Base-by-base conservation (phyloP, 2,113 vertebrate species). In the Labeo catla region DNA sequence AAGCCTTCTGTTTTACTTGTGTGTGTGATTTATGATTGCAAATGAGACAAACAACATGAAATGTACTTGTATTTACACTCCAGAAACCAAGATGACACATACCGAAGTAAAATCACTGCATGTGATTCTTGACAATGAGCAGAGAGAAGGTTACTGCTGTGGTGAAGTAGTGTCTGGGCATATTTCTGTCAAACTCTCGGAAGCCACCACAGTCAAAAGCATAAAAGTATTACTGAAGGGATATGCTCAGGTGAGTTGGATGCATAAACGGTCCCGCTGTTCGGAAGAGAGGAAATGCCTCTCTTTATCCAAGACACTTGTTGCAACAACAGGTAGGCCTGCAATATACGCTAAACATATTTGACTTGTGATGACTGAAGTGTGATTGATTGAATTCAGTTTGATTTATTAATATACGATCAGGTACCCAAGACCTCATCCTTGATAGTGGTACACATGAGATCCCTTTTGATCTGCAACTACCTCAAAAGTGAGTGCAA, bases 401-500 rank as follows among this genome's bases (percentile, higher is more conserved):
- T 74, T 57, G 19, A 76, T 52, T 43, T n/a, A 61, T 36, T 61
- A 9, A 19, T 65, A 28, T 65, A 2, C 36, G 72, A 81, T 11
- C 43, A 85, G 78, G 79, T 77, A 45, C 66, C 49, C 92, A 94
- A 89, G 90, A 76, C 90, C 86, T 95, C 90, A 91, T 93, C 39
- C 85, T 95, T 28, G 92, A 92, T 49, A 87, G 94, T 87, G 96
- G 96, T 83, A 95, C 93, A 86, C 95, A 96, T 0, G 93, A 95
- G 90, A 95, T 96, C 90, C 95, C 94, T 0, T 97, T 97, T 90
- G 94, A 93, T 87, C 95, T 97, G 89, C 95, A 94, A 15, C 94
- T 96, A 52, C 95, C 95, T 61, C 93, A 94, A 83, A 94, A 94
- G 95, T 96, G 92, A 96, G 96, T 94, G 65, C 19, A n/a, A 16